These are phyloP conservation scores for Ploceus nigricollis DNA, from an alignment of 2,113 vertebrate genomes.

Conservation along the genomic window DNA sequence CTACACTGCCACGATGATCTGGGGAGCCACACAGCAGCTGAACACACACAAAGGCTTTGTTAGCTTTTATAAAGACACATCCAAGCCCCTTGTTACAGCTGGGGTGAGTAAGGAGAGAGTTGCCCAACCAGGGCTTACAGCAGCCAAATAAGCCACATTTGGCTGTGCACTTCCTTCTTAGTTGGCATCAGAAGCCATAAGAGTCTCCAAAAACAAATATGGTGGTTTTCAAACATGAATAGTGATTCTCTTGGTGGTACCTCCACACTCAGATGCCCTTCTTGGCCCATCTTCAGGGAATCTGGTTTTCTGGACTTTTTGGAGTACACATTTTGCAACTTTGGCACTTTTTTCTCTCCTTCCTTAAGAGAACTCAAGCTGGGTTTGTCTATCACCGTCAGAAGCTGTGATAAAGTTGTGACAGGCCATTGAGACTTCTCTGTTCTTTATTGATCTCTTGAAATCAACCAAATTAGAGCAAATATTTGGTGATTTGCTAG, in stretches of 20 bases:
- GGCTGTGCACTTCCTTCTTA: not conserved
- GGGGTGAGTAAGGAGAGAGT: not conserved
- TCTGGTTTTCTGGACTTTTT: not conserved
- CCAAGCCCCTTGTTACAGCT: not conserved
- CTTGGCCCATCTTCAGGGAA: not conserved
- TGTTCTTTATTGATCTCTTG: not conserved
- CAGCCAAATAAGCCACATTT: not conserved
- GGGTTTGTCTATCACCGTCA: not conserved
- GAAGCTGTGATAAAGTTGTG: not conserved
- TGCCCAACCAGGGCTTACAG: not conserved
- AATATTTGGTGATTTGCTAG: not conserved
- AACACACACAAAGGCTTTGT: not conserved
- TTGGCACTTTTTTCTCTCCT: accelerated
- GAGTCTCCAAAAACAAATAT: not conserved
- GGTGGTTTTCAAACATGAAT: not conserved
- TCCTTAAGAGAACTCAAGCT: not conserved
- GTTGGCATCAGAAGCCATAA: not conserved
- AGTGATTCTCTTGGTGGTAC: not conserved
- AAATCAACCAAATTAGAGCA: not conserved
- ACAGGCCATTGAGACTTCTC: not conserved
- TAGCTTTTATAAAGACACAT: not conserved
- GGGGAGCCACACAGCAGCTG: not conserved
- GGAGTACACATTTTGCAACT: not conserved
- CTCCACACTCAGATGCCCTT: not conserved
- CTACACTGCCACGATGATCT: accelerated